Percentiles rank a stretch among this genome's conserved stretches.
These are phyloP conservation scores for Metopia argyrocephala DNA, from an alignment of 2,888 invertebrate genomes.

Conservation along the genomic window DNA sequence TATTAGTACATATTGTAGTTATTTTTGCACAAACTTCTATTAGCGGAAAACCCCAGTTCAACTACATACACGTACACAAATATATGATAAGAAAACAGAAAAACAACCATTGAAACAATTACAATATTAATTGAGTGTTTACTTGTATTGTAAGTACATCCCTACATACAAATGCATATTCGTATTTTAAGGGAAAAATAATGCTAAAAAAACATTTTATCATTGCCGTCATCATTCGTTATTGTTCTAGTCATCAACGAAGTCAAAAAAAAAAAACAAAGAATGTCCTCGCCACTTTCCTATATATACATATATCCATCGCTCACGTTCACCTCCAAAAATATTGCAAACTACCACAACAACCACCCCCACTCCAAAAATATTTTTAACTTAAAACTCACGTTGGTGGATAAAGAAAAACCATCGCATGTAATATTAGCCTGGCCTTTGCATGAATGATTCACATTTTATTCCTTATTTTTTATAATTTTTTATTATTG, in stretches of 20 bases:
- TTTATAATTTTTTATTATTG: constrained; percentile 33
- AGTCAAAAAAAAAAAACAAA: no score
- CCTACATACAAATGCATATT: not conserved
- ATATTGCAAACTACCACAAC: not conserved
- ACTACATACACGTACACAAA: not conserved
- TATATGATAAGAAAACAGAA: not conserved
- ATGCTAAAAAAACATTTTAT: not conserved
- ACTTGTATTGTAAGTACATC: not conserved
- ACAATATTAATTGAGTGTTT: not conserved
- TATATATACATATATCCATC: not conserved
- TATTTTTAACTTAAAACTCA: not conserved
- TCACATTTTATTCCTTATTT: constrained; percentile 36
- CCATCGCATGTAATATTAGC: not conserved
- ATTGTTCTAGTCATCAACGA: constrained; percentile 18
- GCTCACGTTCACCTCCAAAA: not conserved
- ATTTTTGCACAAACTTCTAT: not conserved
- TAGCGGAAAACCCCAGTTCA: constrained; percentile 26
- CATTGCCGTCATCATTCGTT: constrained; percentile 14
- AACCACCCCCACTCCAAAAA: not conserved
- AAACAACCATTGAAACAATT: constrained; percentile 13
- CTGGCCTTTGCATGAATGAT: constrained; percentile 42
- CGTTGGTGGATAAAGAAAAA: constrained; percentile 7
- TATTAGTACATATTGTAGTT: not conserved
- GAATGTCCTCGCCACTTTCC: constrained; percentile 5
- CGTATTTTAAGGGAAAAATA: not conserved